Percentiles rank a stretch among this genome's conserved stretches.
These are phyloP conservation scores for Trachymyrmex septentrionalis DNA, from an alignment of 1,140 invertebrate genomes.

Conservation along the genomic window DNA sequence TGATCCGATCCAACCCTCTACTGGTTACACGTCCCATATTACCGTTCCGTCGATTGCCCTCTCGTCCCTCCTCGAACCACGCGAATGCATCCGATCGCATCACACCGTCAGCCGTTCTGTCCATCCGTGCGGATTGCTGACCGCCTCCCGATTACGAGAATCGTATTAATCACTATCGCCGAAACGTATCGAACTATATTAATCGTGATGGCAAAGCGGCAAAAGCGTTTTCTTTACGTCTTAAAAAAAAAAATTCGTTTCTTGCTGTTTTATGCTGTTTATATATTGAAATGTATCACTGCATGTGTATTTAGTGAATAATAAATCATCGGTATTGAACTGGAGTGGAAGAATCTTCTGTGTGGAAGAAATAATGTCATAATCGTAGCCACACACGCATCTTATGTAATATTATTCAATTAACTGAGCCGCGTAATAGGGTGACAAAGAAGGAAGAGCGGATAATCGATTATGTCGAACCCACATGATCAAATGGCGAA, in stretches of 20 bases:
- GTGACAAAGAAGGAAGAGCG: constrained; percentile 66
- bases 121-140: constrained; percentile 77
- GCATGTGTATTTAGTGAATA: not conserved
- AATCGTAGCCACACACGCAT: constrained; percentile 57
- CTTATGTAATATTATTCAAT: constrained; percentile 68
- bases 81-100: constrained; percentile 72
- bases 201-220: constrained; percentile 37
- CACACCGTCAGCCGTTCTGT: constrained; percentile 65
- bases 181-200: constrained; percentile 75
- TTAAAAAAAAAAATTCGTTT: not conserved
- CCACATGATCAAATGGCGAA: constrained; percentile 58
- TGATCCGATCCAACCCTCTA: constrained; percentile 74
- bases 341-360: constrained; percentile 39
- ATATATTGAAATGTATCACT: not conserved
- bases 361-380: constrained; percentile 70
- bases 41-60: constrained; percentile 70
- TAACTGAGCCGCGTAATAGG: constrained; percentile 71
- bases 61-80: constrained; percentile 68
- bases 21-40: constrained; percentile 74
- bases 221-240: not conserved
- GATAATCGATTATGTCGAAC: constrained; percentile 72
- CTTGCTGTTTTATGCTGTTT: not conserved
- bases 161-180: constrained; percentile 81
- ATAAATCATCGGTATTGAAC: constrained; percentile 24
- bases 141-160: constrained; percentile 81